Evolutionary conservation across 2,113 vertebrate genomes (phyloP).

Genomic region (Eonycteris spelaea): DNA sequence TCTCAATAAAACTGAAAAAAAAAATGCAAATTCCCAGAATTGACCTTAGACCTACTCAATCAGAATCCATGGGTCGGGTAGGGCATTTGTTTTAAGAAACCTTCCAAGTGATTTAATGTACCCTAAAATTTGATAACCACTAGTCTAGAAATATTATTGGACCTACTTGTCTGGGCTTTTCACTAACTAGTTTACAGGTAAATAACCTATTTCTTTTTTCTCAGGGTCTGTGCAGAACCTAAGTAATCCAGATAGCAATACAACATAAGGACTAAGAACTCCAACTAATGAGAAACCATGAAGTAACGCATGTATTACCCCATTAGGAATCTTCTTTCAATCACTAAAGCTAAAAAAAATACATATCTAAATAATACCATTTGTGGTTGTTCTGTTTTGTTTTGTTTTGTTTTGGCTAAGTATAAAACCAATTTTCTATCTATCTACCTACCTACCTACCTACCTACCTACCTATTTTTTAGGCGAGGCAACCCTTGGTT

Average conservation of each 20-base stretch:
- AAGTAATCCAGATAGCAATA: background rate
- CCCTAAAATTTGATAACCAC: background rate
- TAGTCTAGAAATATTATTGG: background rate
- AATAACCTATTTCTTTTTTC: background rate
- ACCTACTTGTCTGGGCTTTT: background rate
- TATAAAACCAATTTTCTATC: background rate
- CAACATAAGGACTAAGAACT: background rate
- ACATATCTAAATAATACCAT: background rate
- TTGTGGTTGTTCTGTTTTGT: background rate
- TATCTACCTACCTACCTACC: no score
- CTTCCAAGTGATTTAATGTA: background rate
- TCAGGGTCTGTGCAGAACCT: background rate
- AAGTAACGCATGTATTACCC: background rate
- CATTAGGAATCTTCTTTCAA: background rate
- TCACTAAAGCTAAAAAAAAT: background rate
- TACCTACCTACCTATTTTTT: no score
- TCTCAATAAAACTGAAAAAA: background rate
- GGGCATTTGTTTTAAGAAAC: background rate
- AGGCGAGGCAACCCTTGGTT: no score
- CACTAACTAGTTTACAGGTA: background rate
- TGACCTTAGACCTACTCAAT: background rate
- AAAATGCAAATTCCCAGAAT: background rate
- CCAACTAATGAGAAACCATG: background rate
- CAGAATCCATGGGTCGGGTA: background rate
- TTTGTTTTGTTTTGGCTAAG: background rate